phyloP scores from a whole-genome alignment of 2,113 vertebrate genomes.

The Montifringilla adamsi region DNA sequence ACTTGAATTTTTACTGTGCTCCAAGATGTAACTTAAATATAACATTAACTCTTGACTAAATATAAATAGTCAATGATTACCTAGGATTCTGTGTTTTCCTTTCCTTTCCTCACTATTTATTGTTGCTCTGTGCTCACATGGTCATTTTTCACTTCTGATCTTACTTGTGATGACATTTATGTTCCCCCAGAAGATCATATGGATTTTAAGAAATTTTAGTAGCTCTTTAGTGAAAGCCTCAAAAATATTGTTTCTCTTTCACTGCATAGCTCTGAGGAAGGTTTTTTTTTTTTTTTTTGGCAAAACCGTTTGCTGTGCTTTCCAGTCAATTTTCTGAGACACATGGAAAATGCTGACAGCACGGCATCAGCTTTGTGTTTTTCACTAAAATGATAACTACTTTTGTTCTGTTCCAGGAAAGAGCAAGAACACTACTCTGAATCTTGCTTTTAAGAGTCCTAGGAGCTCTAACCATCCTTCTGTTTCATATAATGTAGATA shows the following conservation, averaged over 20 bases:
- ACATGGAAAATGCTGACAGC: constrained; percentile 3
- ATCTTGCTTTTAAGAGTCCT: background rate
- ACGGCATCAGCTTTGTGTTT: constrained; percentile 1
- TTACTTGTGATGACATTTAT: accelerated
- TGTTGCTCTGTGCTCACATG: background rate
- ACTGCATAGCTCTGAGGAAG: background rate
- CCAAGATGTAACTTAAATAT: background rate
- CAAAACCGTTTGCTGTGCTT: background rate
- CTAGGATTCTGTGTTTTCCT: background rate
- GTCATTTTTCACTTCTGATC: background rate
- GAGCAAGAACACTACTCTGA: background rate
- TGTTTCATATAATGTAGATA: background rate
- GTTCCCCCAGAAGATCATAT: background rate
- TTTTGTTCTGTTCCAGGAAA: background rate
- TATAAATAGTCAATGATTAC: background rate
- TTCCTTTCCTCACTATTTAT: background rate
- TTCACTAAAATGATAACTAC: background rate
- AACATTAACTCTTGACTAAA: background rate
- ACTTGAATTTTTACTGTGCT: background rate
- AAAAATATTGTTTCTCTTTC: background rate
- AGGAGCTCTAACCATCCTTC: background rate
- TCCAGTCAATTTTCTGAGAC: constrained; percentile 29
- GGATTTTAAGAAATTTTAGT: background rate
- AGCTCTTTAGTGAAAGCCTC: background rate
- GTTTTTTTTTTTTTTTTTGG: background rate